A percentile compares a stretch with the other conserved stretches of the same genome.
Conservation (phyloP, 1,140 invertebrate genomes). For the Anastrepha ludens region DNA sequence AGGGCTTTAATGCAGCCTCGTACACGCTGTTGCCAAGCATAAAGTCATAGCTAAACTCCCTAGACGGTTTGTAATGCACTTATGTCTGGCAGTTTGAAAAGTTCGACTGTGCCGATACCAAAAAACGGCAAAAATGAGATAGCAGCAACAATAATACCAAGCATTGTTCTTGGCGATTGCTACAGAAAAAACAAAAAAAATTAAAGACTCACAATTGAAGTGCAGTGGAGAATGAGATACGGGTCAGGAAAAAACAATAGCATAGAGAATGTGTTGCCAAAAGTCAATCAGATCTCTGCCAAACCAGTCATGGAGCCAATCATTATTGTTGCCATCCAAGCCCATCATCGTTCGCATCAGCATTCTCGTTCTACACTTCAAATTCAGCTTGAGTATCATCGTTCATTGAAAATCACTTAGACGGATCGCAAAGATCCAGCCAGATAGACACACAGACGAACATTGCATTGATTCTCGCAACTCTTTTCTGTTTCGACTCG, state of each 20-base stretch:
- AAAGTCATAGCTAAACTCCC: background rate
- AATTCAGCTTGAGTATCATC: conserved; percentile 23
- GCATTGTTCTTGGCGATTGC: background rate
- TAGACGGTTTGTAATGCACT: background rate
- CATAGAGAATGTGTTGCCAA: conserved; percentile 7
- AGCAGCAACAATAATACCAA: background rate
- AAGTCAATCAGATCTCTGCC: conserved; percentile 24
- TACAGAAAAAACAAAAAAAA: background rate
- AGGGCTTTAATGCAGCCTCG: background rate
- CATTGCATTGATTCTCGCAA: background rate
- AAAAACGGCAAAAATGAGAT: background rate
- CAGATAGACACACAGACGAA: conserved; percentile 43
- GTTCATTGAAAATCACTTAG: conserved; percentile 57
- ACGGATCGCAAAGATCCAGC: conserved; percentile 44
- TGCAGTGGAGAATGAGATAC: background rate
- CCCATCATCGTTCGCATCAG: conserved; percentile 12
- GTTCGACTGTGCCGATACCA: background rate
- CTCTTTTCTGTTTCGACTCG: background rate
- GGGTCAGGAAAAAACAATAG: background rate
- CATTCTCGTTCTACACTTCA: conserved; percentile 21
- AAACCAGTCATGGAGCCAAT: conserved; percentile 1
- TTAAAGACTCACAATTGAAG: background rate
- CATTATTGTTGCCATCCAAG: conserved; percentile 8
- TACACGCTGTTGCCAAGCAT: too few relatives aligned
- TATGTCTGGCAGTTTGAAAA: background rate